Conservation (phyloP, 1,140 invertebrate genomes). For the Agraylea sexmaculata region DNA sequence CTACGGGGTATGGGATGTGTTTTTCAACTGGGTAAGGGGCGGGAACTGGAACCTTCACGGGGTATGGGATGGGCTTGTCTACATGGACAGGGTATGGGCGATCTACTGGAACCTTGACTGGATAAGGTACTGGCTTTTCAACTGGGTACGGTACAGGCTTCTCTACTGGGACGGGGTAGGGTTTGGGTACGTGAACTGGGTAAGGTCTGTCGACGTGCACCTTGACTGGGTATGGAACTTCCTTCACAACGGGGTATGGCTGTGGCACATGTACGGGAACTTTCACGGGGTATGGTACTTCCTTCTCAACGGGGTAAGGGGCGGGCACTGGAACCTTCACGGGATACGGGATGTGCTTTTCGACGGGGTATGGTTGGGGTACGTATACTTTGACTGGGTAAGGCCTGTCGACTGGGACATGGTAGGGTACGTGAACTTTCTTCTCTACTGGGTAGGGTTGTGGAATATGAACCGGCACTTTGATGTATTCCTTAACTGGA, state of each 20-base stretch:
- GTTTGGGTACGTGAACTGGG: conserved; percentile 58
- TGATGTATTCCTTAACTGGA: conserved; percentile 53
- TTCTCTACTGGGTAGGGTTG: conserved; percentile 59
- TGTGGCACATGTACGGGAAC: conserved; percentile 51
- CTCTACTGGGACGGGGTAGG: conserved; percentile 47
- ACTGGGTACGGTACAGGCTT: conserved; percentile 58
- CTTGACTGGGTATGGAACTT: conserved; percentile 52
- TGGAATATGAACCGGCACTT: conserved; percentile 53
- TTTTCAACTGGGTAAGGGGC: conserved; percentile 43
- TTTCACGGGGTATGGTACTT: conserved; percentile 49
- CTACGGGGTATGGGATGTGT: conserved; percentile 44
- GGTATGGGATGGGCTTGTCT: conserved; percentile 42
- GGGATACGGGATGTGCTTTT: conserved; percentile 39
- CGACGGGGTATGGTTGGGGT: conserved; percentile 53
- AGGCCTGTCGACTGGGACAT: conserved; percentile 55
- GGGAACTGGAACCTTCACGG: conserved; percentile 41
- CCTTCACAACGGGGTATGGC: conserved; percentile 52
- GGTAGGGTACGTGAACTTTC: conserved; percentile 53
- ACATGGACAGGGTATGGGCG: conserved; percentile 46
- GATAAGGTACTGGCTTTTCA: conserved; percentile 51
- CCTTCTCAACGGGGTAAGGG: conserved; percentile 48
- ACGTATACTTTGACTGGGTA: conserved; percentile 52
- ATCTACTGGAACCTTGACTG: conserved; percentile 49
- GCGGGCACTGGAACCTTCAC: conserved; percentile 45
- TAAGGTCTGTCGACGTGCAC: conserved; percentile 61